These are phyloP conservation scores for Labrus mixtus DNA, from an alignment of 2,113 vertebrate genomes.

Conservation along the genomic window DNA sequence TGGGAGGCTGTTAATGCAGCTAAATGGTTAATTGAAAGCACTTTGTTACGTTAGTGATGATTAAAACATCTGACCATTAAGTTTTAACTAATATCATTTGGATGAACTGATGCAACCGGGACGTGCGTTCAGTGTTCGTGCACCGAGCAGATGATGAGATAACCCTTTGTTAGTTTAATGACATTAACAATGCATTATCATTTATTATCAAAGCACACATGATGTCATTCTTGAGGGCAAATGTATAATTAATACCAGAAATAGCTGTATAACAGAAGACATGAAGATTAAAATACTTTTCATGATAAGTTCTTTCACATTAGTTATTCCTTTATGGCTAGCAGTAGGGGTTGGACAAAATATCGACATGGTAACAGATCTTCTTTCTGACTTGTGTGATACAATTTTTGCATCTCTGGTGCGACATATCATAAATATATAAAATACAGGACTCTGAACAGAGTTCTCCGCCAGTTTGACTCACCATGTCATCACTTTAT, in stretches of 20 bases:
- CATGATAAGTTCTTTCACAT: conserved; percentile 14
- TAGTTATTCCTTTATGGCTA: not conserved
- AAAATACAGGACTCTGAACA: too few species aligned
- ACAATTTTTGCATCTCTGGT: too few species aligned
- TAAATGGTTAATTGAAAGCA: not conserved
- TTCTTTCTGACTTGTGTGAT: too few species aligned
- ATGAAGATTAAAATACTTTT: conserved; percentile 1
- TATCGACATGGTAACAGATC: too few species aligned
- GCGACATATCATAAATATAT: too few species aligned
- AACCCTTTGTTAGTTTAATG: conserved; percentile 28
- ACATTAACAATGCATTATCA: conserved; percentile 28
- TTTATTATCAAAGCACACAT: conserved; percentile 33
- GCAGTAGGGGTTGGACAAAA: too few species aligned
- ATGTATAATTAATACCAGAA: conserved; percentile 27
- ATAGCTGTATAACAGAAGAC: not conserved
- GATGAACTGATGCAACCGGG: not conserved
- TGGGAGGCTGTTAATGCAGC: not conserved
- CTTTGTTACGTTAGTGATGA: not conserved
- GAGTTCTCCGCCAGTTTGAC: too few species aligned
- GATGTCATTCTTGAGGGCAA: conserved; percentile 2
- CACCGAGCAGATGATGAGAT: not conserved
- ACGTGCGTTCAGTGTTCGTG: not conserved
- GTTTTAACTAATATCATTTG: conserved; percentile 16
- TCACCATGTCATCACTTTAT: too few species aligned
- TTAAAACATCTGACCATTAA: conserved; percentile 22